Evolutionary conservation across 2,888 invertebrate species (phyloP), one percentile per base, ranked within the genome.

Genomic region (Mellilla xanthometata): DNA sequence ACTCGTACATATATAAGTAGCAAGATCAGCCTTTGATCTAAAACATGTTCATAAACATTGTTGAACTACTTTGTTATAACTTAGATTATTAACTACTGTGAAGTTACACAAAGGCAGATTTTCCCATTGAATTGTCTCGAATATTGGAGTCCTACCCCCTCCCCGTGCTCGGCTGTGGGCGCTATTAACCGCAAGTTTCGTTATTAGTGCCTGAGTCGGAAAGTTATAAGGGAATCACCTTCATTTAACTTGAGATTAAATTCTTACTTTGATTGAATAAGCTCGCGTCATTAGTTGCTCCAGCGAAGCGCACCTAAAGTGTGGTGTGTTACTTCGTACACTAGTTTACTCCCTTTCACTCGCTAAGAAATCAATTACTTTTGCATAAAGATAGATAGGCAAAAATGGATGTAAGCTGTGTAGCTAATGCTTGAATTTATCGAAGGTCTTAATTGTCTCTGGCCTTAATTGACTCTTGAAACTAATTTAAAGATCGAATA

Each of bases 121-220:
- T 85, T 81, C 80, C 76, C 74, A 83, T 81, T 80, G 82, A 83
- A 82, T 81, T 77, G 79, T 81, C 77, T 79, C 68, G 73, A 80
- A 84, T 77, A 76, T 79, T 74, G 65, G 59, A 59, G 43, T 60
- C 56, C 58, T 56, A 52, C 54, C 53, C 54, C 57, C 34, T 58
- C 57, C 50, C 45, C 49, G 49, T 55, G 51, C 39, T 36, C 49
- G 38, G 41, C 42, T 34, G 40, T 54, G 60, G 50, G 64, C 62
- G 79, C 80, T 81, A 77, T 82, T 80, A 83, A 82, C 83, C 82
- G 65, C 84, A 85, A 86, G 84, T 85, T 86, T 83, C 76, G 82
- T 84, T 86, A 87, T 86, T 84, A 86, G 82, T 80, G 73, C 80
- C 81, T 82, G 73, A 76, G 82, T 77, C 74, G 70, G 72, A 81